Conservation (phyloP, 2,797 vertebrate species). For the Columba guinea region DNA sequence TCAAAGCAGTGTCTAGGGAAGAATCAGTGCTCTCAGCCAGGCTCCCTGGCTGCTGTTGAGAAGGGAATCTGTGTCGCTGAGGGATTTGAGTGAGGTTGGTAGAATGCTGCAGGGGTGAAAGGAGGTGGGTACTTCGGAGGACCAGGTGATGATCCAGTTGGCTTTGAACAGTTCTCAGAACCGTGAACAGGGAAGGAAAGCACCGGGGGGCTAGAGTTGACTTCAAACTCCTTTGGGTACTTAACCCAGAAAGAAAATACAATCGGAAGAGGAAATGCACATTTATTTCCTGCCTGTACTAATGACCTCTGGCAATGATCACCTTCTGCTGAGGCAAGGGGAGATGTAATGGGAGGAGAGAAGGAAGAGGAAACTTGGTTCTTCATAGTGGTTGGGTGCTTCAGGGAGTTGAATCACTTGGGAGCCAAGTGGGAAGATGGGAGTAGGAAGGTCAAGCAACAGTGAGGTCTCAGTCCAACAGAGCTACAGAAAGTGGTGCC, state of each 20-base stretch:
- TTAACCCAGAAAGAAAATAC: neutral
- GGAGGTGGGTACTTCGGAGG: neutral
- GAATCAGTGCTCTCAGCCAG: neutral
- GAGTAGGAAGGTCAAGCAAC: neutral
- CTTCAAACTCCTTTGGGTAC: neutral
- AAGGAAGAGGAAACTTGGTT: neutral
- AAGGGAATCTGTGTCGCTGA: neutral
- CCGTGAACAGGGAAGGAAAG: neutral
- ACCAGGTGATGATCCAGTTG: neutral
- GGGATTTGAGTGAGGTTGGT: neutral
- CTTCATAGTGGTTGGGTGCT: neutral
- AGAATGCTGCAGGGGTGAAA: neutral
- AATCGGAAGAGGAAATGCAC: neutral
- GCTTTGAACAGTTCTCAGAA: neutral
- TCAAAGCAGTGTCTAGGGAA: neutral
- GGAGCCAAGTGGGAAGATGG: neutral
- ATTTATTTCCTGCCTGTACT: neutral
- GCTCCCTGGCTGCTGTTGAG: neutral
- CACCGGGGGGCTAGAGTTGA: neutral
- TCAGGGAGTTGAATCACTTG: neutral
- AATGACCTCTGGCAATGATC: neutral
- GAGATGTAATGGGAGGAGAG: neutral
- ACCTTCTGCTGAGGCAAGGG: neutral
- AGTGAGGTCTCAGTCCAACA: neutral
- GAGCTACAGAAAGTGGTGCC: neutral